Evolutionary conservation across 2,797 vertebrate genomes (phyloP).

Genomic region (Sardinella longiceps): DNA sequence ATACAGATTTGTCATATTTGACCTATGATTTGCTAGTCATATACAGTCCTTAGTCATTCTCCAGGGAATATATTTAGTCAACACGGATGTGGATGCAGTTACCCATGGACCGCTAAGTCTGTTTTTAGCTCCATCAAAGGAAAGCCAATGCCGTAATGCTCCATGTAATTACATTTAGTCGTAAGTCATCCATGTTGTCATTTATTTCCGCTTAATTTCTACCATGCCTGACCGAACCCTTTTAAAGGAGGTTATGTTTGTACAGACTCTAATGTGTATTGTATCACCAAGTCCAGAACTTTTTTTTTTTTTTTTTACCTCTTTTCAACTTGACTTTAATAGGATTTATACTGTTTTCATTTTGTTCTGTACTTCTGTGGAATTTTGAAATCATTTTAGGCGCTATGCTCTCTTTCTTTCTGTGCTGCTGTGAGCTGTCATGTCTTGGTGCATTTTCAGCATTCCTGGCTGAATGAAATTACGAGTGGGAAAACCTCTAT

Average conservation of each 20-base stretch:
- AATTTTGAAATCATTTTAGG: not conserved
- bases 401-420: not conserved
- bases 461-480: conserved; percentile 48
- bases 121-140: conserved; percentile 19
- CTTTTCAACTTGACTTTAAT: not conserved
- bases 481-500: conserved; percentile 46
- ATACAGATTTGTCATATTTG: conserved; percentile 28
- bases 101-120: conserved; percentile 12
- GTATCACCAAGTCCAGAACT: not conserved
- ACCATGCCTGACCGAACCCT: not conserved
- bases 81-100: conserved; percentile 13
- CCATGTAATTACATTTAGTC: conserved; percentile 21
- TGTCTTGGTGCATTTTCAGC: conserved; percentile 39
- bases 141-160: conserved; percentile 7
- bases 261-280: not conserved
- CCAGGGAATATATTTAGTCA: conserved; percentile 17
- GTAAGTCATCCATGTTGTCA: conserved; percentile 24
- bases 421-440: conserved; percentile 21
- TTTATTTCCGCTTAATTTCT: conserved; percentile 18
- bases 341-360: not conserved
- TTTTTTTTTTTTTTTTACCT: not conserved
- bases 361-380: not conserved
- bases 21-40: conserved; percentile 30
- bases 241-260: not conserved
- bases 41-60: conserved; percentile 19